Evolutionary conservation across 2,888 invertebrate species (phyloP).

Genomic region (Heliconius sara): DNA sequence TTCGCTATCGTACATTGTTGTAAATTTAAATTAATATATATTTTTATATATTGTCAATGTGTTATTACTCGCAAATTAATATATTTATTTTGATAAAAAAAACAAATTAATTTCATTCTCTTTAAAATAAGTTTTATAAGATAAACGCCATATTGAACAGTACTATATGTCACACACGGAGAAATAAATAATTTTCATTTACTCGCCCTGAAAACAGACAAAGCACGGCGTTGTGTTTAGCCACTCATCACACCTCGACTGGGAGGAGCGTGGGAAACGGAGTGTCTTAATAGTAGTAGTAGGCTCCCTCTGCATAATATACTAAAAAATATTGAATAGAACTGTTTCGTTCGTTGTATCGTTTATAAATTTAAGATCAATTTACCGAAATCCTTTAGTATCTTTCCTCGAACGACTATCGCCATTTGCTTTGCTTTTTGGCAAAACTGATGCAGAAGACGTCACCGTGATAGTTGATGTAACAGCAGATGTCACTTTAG

Average conservation of each 20-base stretch:
- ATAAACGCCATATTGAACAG: neutral
- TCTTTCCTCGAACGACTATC: conserved; percentile 73
- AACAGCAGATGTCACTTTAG: conserved; percentile 32
- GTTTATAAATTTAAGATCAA: neutral
- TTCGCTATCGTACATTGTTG: neutral
- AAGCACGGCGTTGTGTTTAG: neutral
- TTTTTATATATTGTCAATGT: too few species aligned
- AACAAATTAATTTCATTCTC: neutral
- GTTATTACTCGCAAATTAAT: too few species aligned
- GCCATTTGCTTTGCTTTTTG: conserved; percentile 60
- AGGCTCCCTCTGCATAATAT: too few species aligned
- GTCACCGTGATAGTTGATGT: conserved; percentile 43
- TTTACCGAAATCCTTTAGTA: conserved; percentile 76
- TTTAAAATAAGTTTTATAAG: neutral
- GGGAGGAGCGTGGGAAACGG: neutral
- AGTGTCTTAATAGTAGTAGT: neutral
- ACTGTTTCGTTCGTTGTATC: too few species aligned
- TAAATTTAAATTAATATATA: neutral
- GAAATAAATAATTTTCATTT: neutral
- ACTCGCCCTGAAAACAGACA: neutral
- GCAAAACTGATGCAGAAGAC: conserved; percentile 47
- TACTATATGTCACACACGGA: neutral
- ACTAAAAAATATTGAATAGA: too few species aligned
- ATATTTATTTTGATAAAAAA: too few species aligned
- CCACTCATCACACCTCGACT: neutral